phyloP scores from a whole-genome alignment of 2,797 vertebrate genomes.

The Siniperca obscura region DNA sequence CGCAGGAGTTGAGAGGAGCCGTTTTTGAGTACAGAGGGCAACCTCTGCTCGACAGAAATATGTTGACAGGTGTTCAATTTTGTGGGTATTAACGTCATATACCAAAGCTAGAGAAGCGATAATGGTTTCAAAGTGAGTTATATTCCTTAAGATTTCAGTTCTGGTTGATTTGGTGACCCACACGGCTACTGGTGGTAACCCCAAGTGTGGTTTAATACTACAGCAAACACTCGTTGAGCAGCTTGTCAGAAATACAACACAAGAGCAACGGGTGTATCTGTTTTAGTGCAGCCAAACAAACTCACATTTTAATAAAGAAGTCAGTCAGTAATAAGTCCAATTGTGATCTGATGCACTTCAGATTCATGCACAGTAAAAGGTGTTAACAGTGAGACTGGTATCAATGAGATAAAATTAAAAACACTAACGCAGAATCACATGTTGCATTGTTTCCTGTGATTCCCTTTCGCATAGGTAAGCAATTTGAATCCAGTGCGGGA shows the following conservation, averaged over 20 bases:
- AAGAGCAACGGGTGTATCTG: background rate
- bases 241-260: background rate
- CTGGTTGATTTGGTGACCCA: background rate
- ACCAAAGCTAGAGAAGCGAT: conserved; percentile 5
- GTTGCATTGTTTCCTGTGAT: too few relatives aligned
- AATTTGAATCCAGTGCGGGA: too few relatives aligned
- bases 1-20: conserved; percentile 20
- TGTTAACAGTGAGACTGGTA: background rate
- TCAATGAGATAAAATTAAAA: background rate
- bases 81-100: conserved; percentile 6
- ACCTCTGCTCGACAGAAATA: conserved; percentile 32
- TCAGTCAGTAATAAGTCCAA: background rate
- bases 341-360: background rate
- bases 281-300: background rate
- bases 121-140: background rate
- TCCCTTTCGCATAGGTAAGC: too few relatives aligned
- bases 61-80: conserved; percentile 27
- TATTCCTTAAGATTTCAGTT: background rate
- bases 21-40: conserved; percentile 27
- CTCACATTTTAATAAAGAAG: background rate
- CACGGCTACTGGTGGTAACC: background rate
- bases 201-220: background rate
- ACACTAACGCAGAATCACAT: background rate
- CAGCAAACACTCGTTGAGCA: background rate
- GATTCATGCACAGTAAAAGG: background rate